A percentile compares a stretch with the other conserved stretches of the same genome.
Evolutionary conservation across 2,888 invertebrate genomes (phyloP).

Genomic region (Seira ritae): DNA sequence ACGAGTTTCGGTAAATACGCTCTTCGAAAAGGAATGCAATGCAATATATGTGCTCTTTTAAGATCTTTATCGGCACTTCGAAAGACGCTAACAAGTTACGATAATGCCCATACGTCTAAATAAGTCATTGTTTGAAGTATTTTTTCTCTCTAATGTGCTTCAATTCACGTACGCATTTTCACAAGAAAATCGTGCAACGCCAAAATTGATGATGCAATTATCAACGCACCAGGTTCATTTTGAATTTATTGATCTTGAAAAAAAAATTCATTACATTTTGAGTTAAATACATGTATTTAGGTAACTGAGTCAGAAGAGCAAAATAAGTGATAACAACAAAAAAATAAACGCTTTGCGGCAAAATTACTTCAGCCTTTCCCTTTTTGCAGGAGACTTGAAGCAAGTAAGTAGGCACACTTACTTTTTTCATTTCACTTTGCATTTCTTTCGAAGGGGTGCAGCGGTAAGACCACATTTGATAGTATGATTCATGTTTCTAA

Average conservation of each 20-base stretch:
- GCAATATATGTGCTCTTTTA: not conserved
- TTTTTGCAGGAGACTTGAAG: not conserved
- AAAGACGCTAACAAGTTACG: not conserved
- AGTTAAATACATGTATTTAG: constrained; percentile 50
- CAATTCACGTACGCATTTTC: too few species aligned
- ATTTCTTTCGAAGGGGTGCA: not conserved
- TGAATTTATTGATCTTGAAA: constrained; percentile 30
- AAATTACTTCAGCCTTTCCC: not conserved
- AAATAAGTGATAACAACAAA: not conserved
- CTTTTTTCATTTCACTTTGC: not conserved
- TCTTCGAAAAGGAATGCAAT: not conserved
- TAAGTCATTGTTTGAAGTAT: not conserved
- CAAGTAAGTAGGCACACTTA: too few species aligned
- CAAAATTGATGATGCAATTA: constrained; percentile 40
- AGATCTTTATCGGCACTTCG: not conserved
- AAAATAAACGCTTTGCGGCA: not conserved
- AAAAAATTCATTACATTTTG: not conserved
- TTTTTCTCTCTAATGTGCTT: too few species aligned
- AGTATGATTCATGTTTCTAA: not conserved
- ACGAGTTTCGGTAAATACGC: too few species aligned
- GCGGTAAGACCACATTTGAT: not conserved
- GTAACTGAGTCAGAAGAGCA: constrained; percentile 42
- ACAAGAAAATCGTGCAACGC: too few species aligned
- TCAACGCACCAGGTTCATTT: constrained; percentile 14
- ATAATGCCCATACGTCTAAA: not conserved